Evolutionary conservation across 1,140 invertebrate genomes (phyloP), one percentile per base, ranked within the genome.

Genomic region (Caenorhabditis briggsae): DNA sequence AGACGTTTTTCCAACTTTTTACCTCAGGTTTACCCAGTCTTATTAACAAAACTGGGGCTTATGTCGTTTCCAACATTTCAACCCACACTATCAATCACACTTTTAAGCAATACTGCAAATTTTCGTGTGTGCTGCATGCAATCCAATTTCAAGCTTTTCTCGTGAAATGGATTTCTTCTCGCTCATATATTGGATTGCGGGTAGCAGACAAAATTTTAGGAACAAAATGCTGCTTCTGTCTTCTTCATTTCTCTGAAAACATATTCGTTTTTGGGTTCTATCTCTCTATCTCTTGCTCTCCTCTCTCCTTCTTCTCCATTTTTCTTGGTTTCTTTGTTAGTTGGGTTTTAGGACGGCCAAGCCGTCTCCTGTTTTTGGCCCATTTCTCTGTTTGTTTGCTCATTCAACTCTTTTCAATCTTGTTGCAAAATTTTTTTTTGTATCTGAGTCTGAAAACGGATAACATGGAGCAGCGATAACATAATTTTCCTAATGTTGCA

Each of bases 331-430:
- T n/a, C 18, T 46, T 70, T 70, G 65, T 70, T 70, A 18, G 33
- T 48, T 70, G 65, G 65, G 65, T 46, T 70, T 70, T 20, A 46
- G 9, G 61, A 18, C 9, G 61, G 65, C 41, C 46, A 43, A 41
- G 18, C 46, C 46, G 65, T 43, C 65, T 74, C 23, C 11, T 11
- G 11, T 41, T 48, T 43, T 46, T 25, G 33, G 33, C 43, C 56
- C 20, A n/a, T 58, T 58, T 58, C 56, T 61, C 5, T 58, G 70
- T 78, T 78, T 78, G 70, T 78, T 78, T 78, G 70, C 70, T 78
- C 46, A 78, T 78, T 50, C 70, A 48, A 23, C 43, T 53, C 46
- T 6, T 53, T 46, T 23, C 46, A 61, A 25, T 61, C 64, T 70
- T 46, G 41, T 70, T 46, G 33, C 18, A 43, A 70, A 46, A n/a